phyloP scores from a whole-genome alignment of 2,113 vertebrate genomes.

The Neomonachus schauinslandi region DNA sequence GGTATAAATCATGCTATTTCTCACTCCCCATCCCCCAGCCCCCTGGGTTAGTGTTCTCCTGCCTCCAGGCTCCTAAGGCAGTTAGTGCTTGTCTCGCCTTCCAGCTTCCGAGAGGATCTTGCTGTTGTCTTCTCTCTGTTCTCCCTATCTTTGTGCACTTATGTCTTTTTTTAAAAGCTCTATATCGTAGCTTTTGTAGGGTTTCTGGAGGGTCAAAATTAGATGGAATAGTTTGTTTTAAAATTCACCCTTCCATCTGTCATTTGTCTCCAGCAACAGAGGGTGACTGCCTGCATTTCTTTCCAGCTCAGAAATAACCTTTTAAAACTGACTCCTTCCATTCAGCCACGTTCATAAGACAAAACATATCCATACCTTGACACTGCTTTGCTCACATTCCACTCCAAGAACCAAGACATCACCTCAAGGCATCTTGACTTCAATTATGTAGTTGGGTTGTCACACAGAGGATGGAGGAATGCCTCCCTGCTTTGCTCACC shows the following conservation, averaged over 20 bases:
- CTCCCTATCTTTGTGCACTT: background rate
- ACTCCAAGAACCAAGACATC: background rate
- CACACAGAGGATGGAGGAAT: background rate
- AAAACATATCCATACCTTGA: background rate
- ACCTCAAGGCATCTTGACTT: background rate
- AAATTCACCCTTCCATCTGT: background rate
- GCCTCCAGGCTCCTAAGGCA: background rate
- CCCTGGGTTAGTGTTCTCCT: background rate
- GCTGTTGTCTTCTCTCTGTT: background rate
- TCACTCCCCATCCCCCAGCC: background rate
- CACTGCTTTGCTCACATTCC: background rate
- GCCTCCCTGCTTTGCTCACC: background rate
- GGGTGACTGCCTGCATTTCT: background rate
- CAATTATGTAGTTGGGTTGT: background rate
- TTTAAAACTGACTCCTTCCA: background rate
- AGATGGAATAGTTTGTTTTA: background rate
- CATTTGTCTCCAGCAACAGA: background rate
- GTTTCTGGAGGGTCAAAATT: background rate
- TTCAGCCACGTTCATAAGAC: background rate
- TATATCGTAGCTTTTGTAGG: background rate
- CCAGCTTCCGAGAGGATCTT: background rate
- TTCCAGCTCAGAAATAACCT: slow-evolving; percentile 7
- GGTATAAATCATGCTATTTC: background rate
- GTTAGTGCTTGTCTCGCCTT: background rate
- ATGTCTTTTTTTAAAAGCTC: background rate